phyloP scores from a whole-genome alignment of 2,113 vertebrate species.

The Megalops atlanticus region DNA sequence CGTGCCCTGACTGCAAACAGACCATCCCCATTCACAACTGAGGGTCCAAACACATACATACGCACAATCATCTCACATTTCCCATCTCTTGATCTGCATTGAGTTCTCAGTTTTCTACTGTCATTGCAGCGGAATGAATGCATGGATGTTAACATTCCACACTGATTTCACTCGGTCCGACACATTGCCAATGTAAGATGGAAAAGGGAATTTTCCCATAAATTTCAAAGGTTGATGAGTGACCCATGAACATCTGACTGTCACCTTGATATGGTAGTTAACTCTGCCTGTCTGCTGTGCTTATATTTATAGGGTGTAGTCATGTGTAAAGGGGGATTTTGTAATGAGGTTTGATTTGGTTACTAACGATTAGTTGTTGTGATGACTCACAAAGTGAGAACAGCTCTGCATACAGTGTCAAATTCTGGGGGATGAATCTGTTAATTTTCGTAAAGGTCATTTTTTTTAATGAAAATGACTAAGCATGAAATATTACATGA shows the following conservation, averaged over 20 bases:
- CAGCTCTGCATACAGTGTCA: not conserved
- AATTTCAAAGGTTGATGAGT: not conserved
- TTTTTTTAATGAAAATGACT: not conserved
- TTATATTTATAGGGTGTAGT: not conserved
- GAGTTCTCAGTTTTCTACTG: no score
- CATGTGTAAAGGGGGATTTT: not conserved
- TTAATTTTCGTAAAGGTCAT: not conserved
- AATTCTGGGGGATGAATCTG: not conserved
- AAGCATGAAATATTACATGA: not conserved
- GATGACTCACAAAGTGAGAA: not conserved
- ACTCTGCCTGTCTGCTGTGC: not conserved
- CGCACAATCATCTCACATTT: not conserved
- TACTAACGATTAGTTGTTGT: not conserved
- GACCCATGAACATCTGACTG: not conserved
- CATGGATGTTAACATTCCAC: no score
- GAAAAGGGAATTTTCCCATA: not conserved
- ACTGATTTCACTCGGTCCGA: not conserved
- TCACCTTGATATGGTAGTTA: not conserved
- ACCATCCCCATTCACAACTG: conserved; percentile 82
- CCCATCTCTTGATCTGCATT: not conserved
- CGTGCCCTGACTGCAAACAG: conserved; percentile 71
- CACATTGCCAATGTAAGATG: not conserved
- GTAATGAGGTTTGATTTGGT: not conserved
- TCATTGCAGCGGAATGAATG: not conserved
- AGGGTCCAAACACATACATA: conserved; percentile 23